Evolutionary conservation across 2,888 invertebrate genomes (phyloP).

Genomic region (Troides helena): DNA sequence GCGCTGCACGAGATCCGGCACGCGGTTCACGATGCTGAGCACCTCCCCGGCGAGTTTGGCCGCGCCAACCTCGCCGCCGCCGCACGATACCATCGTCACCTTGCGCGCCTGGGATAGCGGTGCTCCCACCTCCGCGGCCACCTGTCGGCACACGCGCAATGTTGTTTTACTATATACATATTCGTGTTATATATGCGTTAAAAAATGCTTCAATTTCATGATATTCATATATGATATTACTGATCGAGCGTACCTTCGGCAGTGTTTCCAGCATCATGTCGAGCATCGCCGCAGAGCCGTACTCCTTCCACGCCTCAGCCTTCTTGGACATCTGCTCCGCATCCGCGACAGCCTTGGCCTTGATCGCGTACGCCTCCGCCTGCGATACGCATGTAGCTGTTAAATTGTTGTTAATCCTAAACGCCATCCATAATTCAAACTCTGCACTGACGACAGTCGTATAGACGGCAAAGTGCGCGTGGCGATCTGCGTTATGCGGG

Average conservation of each 20-base stretch:
- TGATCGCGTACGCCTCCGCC: conserved; percentile 95
- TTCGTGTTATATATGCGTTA: not conserved
- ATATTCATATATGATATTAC: conserved; percentile 1
- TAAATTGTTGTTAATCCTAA: too few relatives aligned
- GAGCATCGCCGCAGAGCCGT: conserved; percentile 96
- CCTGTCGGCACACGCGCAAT: conserved; percentile 70
- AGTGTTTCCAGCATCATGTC: conserved; percentile 97
- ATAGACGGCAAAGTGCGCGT: too few relatives aligned
- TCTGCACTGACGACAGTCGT: too few relatives aligned
- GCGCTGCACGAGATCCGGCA: conserved; percentile 93
- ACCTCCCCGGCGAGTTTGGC: conserved; percentile 97
- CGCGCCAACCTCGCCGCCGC: conserved; percentile 94
- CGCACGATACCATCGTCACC: conserved; percentile 97
- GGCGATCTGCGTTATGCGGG: too few relatives aligned
- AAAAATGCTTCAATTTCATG: not conserved
- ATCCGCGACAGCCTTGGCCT: conserved; percentile 96
- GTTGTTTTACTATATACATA: not conserved
- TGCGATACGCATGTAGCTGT: conserved; percentile 31
- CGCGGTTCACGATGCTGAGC: conserved; percentile 93
- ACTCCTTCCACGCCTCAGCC: conserved; percentile 98
- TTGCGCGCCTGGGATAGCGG: conserved; percentile 96
- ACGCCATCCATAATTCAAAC: too few relatives aligned
- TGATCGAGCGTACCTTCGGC: conserved; percentile 86
- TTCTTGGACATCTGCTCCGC: conserved; percentile 98
- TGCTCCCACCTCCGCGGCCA: conserved; percentile 97